Conservation (phyloP, 2,113 vertebrate genomes). For the Anhinga anhinga region DNA sequence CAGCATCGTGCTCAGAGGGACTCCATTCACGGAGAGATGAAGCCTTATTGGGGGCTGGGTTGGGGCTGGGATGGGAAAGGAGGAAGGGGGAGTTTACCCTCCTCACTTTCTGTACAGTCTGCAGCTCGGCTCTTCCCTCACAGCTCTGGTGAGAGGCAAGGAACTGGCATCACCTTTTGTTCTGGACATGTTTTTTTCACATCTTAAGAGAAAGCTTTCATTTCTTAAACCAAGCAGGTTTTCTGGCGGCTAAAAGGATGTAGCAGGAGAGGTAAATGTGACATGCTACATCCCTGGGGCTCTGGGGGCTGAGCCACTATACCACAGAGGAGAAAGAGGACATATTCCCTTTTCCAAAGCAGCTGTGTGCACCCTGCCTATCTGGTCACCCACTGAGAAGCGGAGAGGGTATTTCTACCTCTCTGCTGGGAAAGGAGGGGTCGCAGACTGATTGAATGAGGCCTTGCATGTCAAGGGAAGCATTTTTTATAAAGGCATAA, state of each 20-base stretch:
- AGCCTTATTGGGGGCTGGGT: slow-evolving; percentile 54
- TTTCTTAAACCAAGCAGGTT: not conserved
- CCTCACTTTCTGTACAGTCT: not conserved
- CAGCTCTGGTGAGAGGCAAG: not conserved
- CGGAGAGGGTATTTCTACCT: not conserved
- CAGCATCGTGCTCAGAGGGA: slow-evolving; percentile 69
- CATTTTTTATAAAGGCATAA: not conserved
- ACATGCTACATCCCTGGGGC: not conserved
- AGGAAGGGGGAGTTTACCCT: slow-evolving; percentile 54
- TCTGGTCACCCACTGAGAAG: not conserved
- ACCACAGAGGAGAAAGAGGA: not conserved
- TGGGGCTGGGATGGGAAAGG: not conserved
- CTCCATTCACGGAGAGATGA: slow-evolving; percentile 59
- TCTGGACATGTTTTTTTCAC: not conserved
- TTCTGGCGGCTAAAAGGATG: not conserved
- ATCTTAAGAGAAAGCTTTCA: not conserved
- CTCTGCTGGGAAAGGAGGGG: not conserved
- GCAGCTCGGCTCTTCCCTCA: not conserved
- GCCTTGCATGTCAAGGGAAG: not conserved
- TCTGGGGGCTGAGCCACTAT: not conserved
- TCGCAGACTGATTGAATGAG: not conserved
- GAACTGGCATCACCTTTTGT: not conserved
- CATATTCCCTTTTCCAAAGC: not conserved
- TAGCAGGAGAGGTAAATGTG: not conserved
- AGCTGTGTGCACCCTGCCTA: not conserved